Evolutionary conservation across 2,113 vertebrate genomes (phyloP), one percentile per base, ranked within the genome.

Genomic region (Brachyhypopomus gauderio): DNA sequence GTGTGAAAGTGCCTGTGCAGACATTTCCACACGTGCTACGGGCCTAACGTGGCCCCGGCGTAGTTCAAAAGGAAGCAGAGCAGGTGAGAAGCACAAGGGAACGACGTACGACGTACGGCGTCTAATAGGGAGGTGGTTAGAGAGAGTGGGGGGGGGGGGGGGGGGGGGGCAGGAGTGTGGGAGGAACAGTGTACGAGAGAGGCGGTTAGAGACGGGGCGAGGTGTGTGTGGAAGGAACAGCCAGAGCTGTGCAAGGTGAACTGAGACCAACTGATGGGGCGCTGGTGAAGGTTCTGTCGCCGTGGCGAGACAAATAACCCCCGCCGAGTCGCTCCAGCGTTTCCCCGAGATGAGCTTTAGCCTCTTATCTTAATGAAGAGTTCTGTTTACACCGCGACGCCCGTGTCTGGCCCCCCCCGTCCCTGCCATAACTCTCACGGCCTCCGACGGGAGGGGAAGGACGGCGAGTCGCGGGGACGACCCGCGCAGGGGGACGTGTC

Each of bases 301-400:
- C 72, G 67, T 19, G 3, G 22, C 63, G 69, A 78, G 82, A 86
- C 80, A 82, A 84, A 86, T 84, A 79, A 66, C 79, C 83, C 76
- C 76, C 75, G 64, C 52, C 63, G 55, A 72, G 62, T 55, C 66
- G 83, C 75, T 76, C 52, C 66, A 52, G 85, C 72, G 82, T 86
- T 86, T 84, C 82, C 84, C 85, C 79, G 82, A 81, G 79, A 78
- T 80, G 71, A 67, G 71, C 82, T 67, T 58, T 56, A 23, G 85
- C 79, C 66, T 82, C 80, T 86, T 84, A 82, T 86, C 85, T 86
- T 86, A 84, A 86, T 84, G 83, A 86, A 82, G 79, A 77, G 84
- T 86, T 82, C 72, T 84, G 84, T 85, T 85, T 83, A 85, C 84
- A 85, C 81, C 81, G 80, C 60, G 67, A 80, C 80, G 71, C 67